These are phyloP conservation scores for Taxidea taxus DNA, from an alignment of 2,113 vertebrate genomes.

Conservation along the genomic window DNA sequence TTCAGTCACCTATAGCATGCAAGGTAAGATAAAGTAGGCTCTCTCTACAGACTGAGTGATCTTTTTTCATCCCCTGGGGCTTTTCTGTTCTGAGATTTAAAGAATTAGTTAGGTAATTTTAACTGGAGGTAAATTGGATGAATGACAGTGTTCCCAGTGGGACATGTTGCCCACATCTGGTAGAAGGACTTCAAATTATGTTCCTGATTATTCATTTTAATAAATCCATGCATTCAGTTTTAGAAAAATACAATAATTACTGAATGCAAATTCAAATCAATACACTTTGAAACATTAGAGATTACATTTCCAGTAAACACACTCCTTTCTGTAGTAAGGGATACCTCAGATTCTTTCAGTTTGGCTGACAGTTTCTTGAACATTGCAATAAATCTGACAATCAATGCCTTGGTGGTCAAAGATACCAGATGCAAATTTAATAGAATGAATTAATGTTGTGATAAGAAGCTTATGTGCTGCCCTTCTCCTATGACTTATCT, in stretches of 20 bases:
- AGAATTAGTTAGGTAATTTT: background rate
- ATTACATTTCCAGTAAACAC: background rate
- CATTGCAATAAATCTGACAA: background rate
- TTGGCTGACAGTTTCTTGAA: constrained; percentile 4
- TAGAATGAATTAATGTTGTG: constrained; percentile 1
- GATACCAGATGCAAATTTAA: background rate
- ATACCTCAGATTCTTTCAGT: background rate
- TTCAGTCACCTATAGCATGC: background rate
- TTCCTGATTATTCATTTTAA: background rate
- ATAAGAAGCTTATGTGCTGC: background rate
- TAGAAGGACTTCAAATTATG: background rate
- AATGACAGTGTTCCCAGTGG: background rate
- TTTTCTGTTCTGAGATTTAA: background rate
- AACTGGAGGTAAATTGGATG: background rate
- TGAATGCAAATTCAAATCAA: constrained; percentile 34
- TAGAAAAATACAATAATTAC: background rate
- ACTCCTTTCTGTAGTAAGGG: background rate
- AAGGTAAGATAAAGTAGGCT: background rate
- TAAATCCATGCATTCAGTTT: background rate
- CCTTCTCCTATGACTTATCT: background rate
- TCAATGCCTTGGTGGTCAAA: background rate
- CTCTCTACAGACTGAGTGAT: background rate
- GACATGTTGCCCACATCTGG: background rate
- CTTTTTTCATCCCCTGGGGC: background rate
- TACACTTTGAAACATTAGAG: background rate